phyloP scores from a whole-genome alignment of 1,140 invertebrate genomes.

The Conopomorpha cramerella region DNA sequence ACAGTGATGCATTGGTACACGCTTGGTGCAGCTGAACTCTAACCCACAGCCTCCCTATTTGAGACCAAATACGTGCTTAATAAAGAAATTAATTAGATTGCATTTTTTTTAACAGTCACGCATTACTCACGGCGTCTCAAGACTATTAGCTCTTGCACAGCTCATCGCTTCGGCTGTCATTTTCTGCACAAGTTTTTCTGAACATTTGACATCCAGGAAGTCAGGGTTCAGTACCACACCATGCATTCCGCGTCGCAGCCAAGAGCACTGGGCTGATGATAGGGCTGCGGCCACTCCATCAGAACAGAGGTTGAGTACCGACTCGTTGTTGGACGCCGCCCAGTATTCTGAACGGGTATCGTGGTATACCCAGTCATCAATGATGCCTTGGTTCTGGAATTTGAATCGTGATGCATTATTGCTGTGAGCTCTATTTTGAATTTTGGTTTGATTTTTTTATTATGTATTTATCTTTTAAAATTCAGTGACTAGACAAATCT shows the following conservation, averaged over 20 bases:
- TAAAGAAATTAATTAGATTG: too few species aligned
- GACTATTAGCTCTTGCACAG: slow-evolving; percentile 21
- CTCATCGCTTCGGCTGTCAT: slow-evolving; percentile 20
- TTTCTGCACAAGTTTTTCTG: slow-evolving; percentile 22
- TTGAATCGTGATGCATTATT: too few species aligned
- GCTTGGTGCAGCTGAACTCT: too few species aligned
- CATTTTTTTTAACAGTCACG: too few species aligned
- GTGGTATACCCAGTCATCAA: slow-evolving; percentile 26
- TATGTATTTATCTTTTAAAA: too few species aligned
- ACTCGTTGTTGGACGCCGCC: slow-evolving; percentile 17
- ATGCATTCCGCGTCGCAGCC: slow-evolving; percentile 26
- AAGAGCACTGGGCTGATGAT: slow-evolving; percentile 25
- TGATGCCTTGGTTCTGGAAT: too few species aligned
- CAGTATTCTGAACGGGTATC: slow-evolving; percentile 22
- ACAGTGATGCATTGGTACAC: too few species aligned
- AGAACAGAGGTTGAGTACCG: slow-evolving; percentile 34
- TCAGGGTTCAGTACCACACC: slow-evolving; percentile 32
- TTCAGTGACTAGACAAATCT: too few species aligned
- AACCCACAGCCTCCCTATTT: too few species aligned
- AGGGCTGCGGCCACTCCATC: slow-evolving; percentile 18
- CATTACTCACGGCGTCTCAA: slow-evolving; percentile 38
- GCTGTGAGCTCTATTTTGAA: too few species aligned
- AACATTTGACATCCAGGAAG: slow-evolving; percentile 20
- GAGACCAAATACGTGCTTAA: too few species aligned
- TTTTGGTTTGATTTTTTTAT: too few species aligned